phyloP scores from a whole-genome alignment of 2,797 vertebrate species.

The Anolis apletophallus region DNA sequence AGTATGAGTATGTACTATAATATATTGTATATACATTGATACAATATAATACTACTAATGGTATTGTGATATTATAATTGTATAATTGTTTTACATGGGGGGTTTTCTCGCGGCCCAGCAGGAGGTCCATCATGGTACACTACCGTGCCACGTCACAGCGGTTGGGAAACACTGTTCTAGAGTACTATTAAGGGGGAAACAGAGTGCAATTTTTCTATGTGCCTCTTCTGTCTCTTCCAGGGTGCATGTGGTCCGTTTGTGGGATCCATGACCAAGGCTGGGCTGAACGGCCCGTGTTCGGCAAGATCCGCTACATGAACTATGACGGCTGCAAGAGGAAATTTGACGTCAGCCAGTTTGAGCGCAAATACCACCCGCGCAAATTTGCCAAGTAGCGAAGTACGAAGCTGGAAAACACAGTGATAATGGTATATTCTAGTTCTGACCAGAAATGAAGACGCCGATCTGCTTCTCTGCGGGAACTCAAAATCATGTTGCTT shows the following conservation, averaged over 20 bases:
- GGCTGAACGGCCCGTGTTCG: slow-evolving; percentile 85
- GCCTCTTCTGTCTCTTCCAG: slow-evolving; percentile 54
- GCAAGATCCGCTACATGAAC: slow-evolving; percentile 94
- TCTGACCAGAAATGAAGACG: fast-evolving
- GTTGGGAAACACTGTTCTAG: no score
- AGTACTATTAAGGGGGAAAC: neutral
- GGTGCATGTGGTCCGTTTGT: slow-evolving; percentile 93
- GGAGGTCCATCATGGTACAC: no score
- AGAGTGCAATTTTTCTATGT: fast-evolving
- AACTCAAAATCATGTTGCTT: no score
- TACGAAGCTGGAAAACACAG: no score
- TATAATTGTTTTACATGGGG: no score
- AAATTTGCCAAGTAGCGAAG: slow-evolving; percentile 16
- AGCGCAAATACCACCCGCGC: slow-evolving; percentile 79
- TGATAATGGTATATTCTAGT: neutral
- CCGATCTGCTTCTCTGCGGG: neutral
- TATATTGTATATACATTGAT: no score
- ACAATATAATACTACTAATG: no score
- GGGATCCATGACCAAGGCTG: slow-evolving; percentile 91
- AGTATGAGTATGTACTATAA: no score
- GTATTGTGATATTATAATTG: no score
- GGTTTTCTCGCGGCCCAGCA: no score
- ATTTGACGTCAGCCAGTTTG: slow-evolving; percentile 85
- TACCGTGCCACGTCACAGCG: no score
- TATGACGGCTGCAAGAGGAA: slow-evolving; percentile 91